Evolutionary conservation across 2,888 invertebrate genomes (phyloP), one percentile per base, ranked within the genome.

Genomic region (Cloeon dipterum): DNA sequence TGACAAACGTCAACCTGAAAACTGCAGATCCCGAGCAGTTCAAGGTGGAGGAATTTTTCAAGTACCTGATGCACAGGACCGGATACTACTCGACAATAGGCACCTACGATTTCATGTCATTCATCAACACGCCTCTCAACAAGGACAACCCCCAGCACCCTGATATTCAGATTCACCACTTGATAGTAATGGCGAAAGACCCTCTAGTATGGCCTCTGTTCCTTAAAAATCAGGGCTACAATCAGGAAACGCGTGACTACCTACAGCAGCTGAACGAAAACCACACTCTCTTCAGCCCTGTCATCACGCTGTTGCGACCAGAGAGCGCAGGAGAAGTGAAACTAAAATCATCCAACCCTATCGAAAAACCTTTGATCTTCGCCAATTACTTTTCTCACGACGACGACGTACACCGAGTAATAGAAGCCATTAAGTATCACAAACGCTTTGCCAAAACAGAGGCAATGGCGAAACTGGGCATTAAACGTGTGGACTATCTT

Each of bases 401-500:
- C 19, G 21, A 18, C n/a, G 26, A 23, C 18, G 20, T 33, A 5
- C 23, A 21, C 13, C 26, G 25, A 11, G 13, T 35, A 13, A 26
- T 13, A 2, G 25, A 18, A 18, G 26, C 13, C 19, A 2, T 5
- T 5, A 16, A 14, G 16, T 29, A 14, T 16, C n/a, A 13, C n/a
- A 14, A 14, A n/a, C n/a, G 16, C 5, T 13, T 33, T 2, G 38
- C 72, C 44, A 51, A 65, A 4, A 74, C 74, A 0, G 54, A 63
- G 32, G 59, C 68, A 0, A 68, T 76, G 50, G 57, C 53, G 42
- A 52, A 61, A 33, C 57, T 65, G 39, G 72, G 71, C 2, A 66
- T 68, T 4, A 49, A 50, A 5, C 59, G 65, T 43, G 61, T 70
- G 17, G 20, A 20, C 5, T 14, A n/a, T 8, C 33, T 19, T n/a